These are phyloP conservation scores for Tortrix viridana DNA, from an alignment of 2,888 invertebrate genomes.

Conservation along the genomic window DNA sequence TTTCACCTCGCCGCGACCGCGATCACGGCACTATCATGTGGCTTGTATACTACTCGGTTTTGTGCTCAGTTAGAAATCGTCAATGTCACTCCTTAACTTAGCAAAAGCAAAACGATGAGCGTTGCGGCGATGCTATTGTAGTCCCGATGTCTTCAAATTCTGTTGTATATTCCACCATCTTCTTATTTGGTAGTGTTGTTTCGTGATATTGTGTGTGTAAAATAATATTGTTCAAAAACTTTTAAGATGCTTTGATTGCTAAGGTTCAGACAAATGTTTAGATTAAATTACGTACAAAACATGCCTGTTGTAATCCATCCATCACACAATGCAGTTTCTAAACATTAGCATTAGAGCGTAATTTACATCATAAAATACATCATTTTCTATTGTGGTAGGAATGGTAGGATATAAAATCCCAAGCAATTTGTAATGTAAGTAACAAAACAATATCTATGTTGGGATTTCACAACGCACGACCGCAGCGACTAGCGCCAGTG, in stretches of 20 bases:
- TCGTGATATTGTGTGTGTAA: background rate
- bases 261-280: background rate
- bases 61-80: slow-evolving; percentile 26
- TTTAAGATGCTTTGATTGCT: background rate
- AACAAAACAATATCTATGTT: slow-evolving; percentile 48
- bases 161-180: too few relatives aligned
- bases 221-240: background rate
- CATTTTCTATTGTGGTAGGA: slow-evolving; percentile 39
- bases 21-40: slow-evolving; percentile 24
- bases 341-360: slow-evolving; percentile 26
- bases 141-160: background rate
- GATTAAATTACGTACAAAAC: slow-evolving; percentile 7
- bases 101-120: background rate
- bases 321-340: slow-evolving; percentile 15
- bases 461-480: slow-evolving; percentile 47
- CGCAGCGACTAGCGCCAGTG: slow-evolving; percentile 29
- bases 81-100: slow-evolving; percentile 1
- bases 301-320: slow-evolving; percentile 8
- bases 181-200: too few relatives aligned
- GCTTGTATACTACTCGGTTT: slow-evolving; percentile 16
- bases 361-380: slow-evolving; percentile 29
- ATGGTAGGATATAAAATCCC: slow-evolving; percentile 42
- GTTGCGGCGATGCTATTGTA: background rate
- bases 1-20: slow-evolving; percentile 56
- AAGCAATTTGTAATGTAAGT: slow-evolving; percentile 46